Evolutionary conservation across 2,888 invertebrate genomes (phyloP).

Genomic region (Caenorhabditis macrosperma): DNA sequence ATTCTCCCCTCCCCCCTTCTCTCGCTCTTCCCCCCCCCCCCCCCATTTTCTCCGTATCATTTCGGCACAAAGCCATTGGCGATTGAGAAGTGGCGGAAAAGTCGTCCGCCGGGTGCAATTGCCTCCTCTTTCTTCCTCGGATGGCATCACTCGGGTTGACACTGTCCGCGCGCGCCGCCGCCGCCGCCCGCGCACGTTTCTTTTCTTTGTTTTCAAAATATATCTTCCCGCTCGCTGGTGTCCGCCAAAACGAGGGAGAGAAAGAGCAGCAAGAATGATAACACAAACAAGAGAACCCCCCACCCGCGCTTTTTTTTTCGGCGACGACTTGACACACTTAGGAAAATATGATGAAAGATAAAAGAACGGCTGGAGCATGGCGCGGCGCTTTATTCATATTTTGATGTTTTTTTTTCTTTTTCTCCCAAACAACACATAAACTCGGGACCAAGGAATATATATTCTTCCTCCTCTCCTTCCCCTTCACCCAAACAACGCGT

Average conservation of each 20-base stretch:
- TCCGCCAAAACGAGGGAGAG: not conserved
- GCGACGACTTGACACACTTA: too few relatives aligned
- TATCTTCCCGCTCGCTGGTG: constrained; percentile 15
- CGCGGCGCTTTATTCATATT: too few relatives aligned
- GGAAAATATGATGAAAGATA: too few relatives aligned
- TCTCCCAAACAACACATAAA: too few relatives aligned
- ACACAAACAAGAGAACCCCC: constrained; percentile 33
- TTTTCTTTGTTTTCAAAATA: constrained; percentile 41
- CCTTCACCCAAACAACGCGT: too few relatives aligned
- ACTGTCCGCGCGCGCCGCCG: too few relatives aligned
- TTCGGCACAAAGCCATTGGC: constrained; percentile 3
- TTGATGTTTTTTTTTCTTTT: too few relatives aligned
- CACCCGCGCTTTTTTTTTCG: too few relatives aligned
- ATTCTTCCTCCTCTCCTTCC: not conserved
- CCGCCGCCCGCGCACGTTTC: not conserved
- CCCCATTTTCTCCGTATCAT: constrained; percentile 18
- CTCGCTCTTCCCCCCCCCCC: not conserved
- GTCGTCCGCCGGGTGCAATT: not conserved
- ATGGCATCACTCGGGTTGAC: too few relatives aligned
- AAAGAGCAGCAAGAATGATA: constrained; percentile 34
- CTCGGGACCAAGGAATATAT: too few relatives aligned
- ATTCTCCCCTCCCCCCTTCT: not conserved
- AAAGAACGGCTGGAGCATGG: too few relatives aligned
- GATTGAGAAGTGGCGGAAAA: not conserved
- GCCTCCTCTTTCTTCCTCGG: not conserved